Base-by-base conservation (phyloP, 2,888 invertebrate genomes). In the Cephus pygmeus region DNA sequence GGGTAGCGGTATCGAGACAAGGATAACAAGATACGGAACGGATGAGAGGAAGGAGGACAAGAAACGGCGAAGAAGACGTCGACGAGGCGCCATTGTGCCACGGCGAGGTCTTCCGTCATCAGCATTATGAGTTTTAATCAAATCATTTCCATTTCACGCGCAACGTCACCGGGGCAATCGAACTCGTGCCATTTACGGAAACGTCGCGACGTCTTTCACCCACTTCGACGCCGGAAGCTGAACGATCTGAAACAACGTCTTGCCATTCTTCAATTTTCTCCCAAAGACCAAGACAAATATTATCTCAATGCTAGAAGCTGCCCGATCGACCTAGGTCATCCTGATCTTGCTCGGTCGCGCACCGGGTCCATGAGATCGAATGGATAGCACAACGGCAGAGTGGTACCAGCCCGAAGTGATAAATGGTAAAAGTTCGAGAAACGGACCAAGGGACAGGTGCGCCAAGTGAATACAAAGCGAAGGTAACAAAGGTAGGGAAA, bases 41-140 rank as follows among this genome's bases (percentile, higher is more conserved):
- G 40, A 23, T 9, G 23, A 56, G 23, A 23, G 23, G 69, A 75
- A 75, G 75, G 40, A 75, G 75, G 69, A 75, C 36, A 9, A 56
- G 23, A 9, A 56, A 23, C 83, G 80, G 77, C 79, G 80, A 80
- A 81, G 81, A 79, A 69, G 76, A 79, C 81, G 82, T 81, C 78
- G 78, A 81, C 80, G 77, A 75, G 78, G 81, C 74, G 74, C 84
- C 85, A 88, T 89, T 88, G 88, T 89, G 82, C 76, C 34, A n/a
- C 76, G 78, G 73, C 82, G 80, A 84, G 81, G 81, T 85, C 87
- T 88, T 88, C 87, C 88, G 87, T 86, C 87, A 86, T 83, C 81
- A 82, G 86, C 86, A 87, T 88, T 88, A 87, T 87, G 85, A 89
- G 85, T 88, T 89, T 90, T 89, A 89, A 91, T 91, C 90, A 88